Conservation (phyloP, 2,113 vertebrate genomes). For the Sander lucioperca region DNA sequence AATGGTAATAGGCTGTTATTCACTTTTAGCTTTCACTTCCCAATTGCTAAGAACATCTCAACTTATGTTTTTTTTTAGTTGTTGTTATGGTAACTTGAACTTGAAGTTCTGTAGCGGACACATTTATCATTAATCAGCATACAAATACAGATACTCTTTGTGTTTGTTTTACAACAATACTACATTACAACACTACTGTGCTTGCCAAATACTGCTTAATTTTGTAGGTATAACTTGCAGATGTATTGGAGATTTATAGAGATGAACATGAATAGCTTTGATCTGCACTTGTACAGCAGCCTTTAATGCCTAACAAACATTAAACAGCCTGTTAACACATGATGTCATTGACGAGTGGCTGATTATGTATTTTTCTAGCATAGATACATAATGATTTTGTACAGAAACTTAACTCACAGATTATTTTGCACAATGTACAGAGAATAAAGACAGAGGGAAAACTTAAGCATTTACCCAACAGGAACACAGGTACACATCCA, state of each 20-base stretch:
- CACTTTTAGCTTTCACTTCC: slow-evolving; percentile 33
- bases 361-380: not conserved
- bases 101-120: not conserved
- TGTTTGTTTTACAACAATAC: not conserved
- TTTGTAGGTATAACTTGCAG: not conserved
- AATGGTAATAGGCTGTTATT: not conserved
- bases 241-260: not conserved
- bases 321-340: not conserved
- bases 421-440: not conserved
- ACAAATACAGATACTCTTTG: not conserved
- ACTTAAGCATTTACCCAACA: not conserved
- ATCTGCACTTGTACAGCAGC: not conserved
- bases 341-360: not conserved
- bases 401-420: not conserved
- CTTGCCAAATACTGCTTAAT: not conserved
- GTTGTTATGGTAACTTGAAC: too few relatives aligned
- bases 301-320: not conserved
- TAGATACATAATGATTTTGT: not conserved
- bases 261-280: not conserved
- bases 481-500: not conserved
- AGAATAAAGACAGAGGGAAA: not conserved
- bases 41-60: not conserved
- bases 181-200: too few relatives aligned
- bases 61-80: not conserved
- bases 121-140: not conserved